Evolutionary conservation across 1,140 invertebrate genomes (phyloP).

Genomic region (Ceratitis capitata): DNA sequence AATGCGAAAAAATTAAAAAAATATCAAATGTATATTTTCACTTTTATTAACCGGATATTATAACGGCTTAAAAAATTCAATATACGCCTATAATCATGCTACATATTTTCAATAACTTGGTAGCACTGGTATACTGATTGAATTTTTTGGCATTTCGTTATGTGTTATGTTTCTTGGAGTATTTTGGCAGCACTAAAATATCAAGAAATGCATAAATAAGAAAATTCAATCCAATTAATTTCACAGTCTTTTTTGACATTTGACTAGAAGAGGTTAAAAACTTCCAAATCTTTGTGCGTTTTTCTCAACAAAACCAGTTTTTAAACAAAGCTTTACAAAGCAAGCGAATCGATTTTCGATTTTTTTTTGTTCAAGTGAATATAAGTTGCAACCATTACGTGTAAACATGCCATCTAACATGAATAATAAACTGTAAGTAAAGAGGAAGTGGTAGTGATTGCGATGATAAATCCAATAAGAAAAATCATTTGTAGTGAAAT

Average conservation of each 20-base stretch:
- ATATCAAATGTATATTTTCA: too few species aligned
- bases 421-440: slow-evolving; percentile 66
- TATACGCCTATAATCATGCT: too few species aligned
- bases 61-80: too few species aligned
- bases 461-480: slow-evolving; percentile 48
- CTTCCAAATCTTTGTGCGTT: not conserved
- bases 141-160: too few species aligned
- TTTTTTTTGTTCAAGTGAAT: slow-evolving; percentile 53
- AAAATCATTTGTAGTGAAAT: slow-evolving; percentile 61
- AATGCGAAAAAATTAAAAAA: too few species aligned
- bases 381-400: slow-evolving; percentile 61
- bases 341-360: not conserved
- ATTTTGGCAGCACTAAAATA: not conserved
- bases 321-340: not conserved
- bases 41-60: too few species aligned
- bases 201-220: not conserved
- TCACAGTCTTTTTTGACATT: slow-evolving; percentile 14
- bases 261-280: slow-evolving; percentile 15
- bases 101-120: too few species aligned
- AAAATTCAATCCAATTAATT: not conserved
- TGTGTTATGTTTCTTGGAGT: too few species aligned
- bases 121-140: too few species aligned
- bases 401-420: slow-evolving; percentile 64
- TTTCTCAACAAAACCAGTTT: slow-evolving; percentile 3
- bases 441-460: slow-evolving; percentile 45